These are phyloP conservation scores for Podabrus alpinus DNA, from an alignment of 2,888 invertebrate species.

Conservation along the genomic window DNA sequence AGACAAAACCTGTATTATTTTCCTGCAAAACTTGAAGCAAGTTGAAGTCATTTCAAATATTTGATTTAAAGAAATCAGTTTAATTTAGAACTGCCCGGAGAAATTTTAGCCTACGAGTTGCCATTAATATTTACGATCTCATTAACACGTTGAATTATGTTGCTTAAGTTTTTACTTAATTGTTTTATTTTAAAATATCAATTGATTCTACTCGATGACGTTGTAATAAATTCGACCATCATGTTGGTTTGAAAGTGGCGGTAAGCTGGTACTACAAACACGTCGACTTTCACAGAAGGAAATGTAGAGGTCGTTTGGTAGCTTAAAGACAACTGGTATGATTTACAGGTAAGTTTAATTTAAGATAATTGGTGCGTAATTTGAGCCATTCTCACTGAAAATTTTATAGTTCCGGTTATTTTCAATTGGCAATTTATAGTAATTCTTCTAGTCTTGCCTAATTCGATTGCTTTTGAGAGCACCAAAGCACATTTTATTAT, in stretches of 20 bases:
- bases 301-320: not conserved
- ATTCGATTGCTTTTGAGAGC: not conserved
- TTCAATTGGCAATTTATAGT: not conserved
- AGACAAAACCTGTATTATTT: not conserved
- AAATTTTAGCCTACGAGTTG: not conserved
- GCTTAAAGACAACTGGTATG: not conserved
- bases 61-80: not conserved
- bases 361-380: not conserved
- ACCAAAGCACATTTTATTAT: not conserved
- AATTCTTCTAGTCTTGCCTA: not conserved
- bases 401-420: not conserved
- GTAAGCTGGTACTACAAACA: not conserved
- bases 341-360: not conserved
- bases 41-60: not conserved
- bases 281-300: not conserved
- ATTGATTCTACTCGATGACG: not conserved
- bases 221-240: not conserved
- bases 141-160: not conserved
- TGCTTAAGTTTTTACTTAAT: not conserved
- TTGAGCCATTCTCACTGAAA: not conserved
- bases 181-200: not conserved
- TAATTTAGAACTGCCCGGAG: not conserved
- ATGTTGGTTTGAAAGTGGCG: not conserved
- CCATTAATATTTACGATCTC: slow-evolving; percentile 3
- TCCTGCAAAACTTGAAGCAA: not conserved